phyloP scores from a whole-genome alignment of 2,888 invertebrate genomes.

The Drosophila paucipuncta region DNA sequence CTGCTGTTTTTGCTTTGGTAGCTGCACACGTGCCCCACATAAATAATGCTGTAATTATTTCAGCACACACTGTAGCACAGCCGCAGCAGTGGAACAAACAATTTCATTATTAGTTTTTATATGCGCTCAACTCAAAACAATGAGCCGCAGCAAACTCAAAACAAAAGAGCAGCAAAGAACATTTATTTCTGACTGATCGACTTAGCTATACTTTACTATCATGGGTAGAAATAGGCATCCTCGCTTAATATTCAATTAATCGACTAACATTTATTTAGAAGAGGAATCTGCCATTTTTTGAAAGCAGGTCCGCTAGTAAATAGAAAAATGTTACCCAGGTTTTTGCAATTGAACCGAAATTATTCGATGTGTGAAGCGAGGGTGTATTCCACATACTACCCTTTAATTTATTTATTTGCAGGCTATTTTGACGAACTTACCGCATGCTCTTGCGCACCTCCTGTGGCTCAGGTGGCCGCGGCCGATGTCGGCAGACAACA shows the following conservation, averaged over 20 bases:
- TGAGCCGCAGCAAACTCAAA: slow-evolving; percentile 8
- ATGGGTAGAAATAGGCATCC: not conserved
- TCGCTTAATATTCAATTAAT: not conserved
- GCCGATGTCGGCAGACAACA: slow-evolving; percentile 85
- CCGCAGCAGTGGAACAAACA: slow-evolving; percentile 52
- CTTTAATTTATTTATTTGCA: not conserved
- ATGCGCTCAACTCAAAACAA: slow-evolving; percentile 34
- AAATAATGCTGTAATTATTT: slow-evolving; percentile 79
- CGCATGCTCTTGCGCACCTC: slow-evolving; percentile 86
- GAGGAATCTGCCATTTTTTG: not conserved
- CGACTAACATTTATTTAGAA: not conserved
- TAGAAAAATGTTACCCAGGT: not conserved
- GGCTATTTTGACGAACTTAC: slow-evolving; percentile 74
- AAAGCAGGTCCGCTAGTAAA: not conserved
- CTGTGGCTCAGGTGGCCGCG: slow-evolving; percentile 86
- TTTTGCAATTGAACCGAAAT: not conserved
- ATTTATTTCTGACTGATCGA: not conserved
- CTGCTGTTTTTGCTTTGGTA: slow-evolving; percentile 7
- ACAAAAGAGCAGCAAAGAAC: not conserved
- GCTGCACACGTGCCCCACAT: slow-evolving; percentile 68
- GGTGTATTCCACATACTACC: not conserved
- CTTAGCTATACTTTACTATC: not conserved
- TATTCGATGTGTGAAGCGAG: not conserved
- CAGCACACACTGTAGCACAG: slow-evolving; percentile 26
- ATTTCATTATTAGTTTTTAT: slow-evolving; percentile 75